Percentiles rank a stretch among this genome's conserved stretches.
Conservation (phyloP, 2,113 vertebrate species). For the Caranx melampygus region DNA sequence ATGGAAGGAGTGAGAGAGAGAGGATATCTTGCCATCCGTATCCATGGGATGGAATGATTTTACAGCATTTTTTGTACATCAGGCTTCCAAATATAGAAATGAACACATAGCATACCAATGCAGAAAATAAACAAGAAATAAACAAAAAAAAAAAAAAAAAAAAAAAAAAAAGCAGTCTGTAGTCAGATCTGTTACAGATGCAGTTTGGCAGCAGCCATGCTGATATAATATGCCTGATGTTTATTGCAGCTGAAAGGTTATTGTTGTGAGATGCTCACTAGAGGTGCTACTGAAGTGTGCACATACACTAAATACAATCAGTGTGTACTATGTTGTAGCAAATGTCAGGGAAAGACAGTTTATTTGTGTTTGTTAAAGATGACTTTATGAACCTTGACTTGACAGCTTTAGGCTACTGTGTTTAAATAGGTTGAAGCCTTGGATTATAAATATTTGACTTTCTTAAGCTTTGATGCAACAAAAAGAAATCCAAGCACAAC, state of each 20-base stretch:
- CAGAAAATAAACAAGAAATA: background rate
- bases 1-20: background rate
- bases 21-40: slow-evolving; percentile 2
- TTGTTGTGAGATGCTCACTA: slow-evolving; percentile 5
- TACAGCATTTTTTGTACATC: slow-evolving; percentile 4
- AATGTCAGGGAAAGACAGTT: slow-evolving; percentile 59
- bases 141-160: background rate
- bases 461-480: slow-evolving; percentile 29
- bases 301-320: slow-evolving; percentile 23
- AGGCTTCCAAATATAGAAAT: slow-evolving; percentile 25
- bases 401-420: slow-evolving; percentile 25
- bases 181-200: background rate
- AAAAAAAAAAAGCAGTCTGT: background rate
- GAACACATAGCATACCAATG: background rate
- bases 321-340: slow-evolving; percentile 30
- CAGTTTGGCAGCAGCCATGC: slow-evolving; percentile 22
- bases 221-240: slow-evolving; percentile 32
- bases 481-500: background rate
- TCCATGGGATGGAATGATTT: slow-evolving; percentile 3
- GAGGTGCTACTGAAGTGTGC: slow-evolving; percentile 35
- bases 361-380: slow-evolving; percentile 50
- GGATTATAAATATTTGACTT: slow-evolving; percentile 49
- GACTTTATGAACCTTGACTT: slow-evolving; percentile 63
- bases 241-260: slow-evolving; percentile 46
- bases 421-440: slow-evolving; percentile 31